Evolutionary conservation across 2,113 vertebrate genomes (phyloP).

Genomic region (Geococcyx californianus): DNA sequence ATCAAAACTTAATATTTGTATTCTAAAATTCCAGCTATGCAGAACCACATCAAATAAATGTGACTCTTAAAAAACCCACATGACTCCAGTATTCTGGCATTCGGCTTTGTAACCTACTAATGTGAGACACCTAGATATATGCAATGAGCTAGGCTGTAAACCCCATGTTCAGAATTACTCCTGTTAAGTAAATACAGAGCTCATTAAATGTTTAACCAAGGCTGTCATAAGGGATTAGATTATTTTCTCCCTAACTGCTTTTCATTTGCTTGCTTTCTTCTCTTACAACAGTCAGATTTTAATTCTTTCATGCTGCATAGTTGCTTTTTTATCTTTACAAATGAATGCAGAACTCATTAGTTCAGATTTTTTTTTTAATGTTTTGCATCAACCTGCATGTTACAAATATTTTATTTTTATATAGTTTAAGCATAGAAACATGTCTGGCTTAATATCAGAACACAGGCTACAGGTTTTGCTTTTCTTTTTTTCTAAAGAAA

Average conservation of each 20-base stretch:
- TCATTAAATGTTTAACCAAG: background rate
- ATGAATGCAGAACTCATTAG: background rate
- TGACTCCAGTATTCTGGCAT: background rate
- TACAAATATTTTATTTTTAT: background rate
- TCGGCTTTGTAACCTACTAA: background rate
- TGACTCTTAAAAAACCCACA: background rate
- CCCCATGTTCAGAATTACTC: background rate
- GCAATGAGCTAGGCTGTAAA: background rate
- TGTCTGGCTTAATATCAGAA: background rate
- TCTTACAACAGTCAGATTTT: background rate
- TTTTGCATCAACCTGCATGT: background rate
- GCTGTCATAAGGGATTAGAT: background rate
- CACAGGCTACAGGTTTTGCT: accelerated
- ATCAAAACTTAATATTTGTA: background rate
- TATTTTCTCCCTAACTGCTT: background rate
- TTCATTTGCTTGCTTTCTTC: background rate
- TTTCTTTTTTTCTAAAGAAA: background rate
- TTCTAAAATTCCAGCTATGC: background rate
- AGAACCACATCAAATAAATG: background rate
- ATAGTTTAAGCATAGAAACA: background rate
- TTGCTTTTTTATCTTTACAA: background rate
- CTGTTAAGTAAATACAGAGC: background rate
- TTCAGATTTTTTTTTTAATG: background rate
- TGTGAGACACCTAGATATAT: background rate
- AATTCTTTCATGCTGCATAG: background rate